A percentile compares a stretch with the other conserved stretches of the same genome.
Conservation (phyloP, 2,113 vertebrate genomes). For the Chelonoidis abingdonii region DNA sequence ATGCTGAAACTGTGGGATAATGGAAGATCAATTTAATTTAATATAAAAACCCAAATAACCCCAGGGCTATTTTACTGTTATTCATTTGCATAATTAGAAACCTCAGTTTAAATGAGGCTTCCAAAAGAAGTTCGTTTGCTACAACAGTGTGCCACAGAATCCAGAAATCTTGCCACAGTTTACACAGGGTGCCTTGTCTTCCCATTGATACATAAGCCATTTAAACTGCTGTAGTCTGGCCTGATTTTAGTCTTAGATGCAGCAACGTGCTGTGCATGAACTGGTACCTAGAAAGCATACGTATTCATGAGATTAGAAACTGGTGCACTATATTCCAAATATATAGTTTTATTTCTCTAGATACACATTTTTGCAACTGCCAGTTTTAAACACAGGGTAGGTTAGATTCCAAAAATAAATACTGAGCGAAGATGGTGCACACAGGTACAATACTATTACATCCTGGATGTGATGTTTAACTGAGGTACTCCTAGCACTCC, state of each 20-base stretch:
- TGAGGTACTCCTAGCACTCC: constrained; percentile 8
- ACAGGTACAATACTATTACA: not conserved
- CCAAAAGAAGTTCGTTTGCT: not conserved
- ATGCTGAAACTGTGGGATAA: not conserved
- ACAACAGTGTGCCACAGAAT: not conserved
- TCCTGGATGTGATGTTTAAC: not conserved
- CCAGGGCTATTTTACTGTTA: not conserved
- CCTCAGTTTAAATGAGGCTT: not conserved
- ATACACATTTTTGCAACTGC: not conserved
- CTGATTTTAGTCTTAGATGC: not conserved
- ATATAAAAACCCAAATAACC: not conserved
- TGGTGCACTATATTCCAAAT: no score
- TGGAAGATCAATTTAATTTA: not conserved
- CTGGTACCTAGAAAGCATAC: fast-evolving
- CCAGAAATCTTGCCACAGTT: no score
- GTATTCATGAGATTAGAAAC: fast-evolving
- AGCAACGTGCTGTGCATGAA: fast-evolving
- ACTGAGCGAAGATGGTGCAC: not conserved
- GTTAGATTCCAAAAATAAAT: not conserved
- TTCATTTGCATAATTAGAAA: not conserved
- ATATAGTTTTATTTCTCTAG: not conserved
- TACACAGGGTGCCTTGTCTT: no score
- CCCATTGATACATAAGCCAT: not conserved
- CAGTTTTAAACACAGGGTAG: not conserved
- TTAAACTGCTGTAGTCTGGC: not conserved